Evolutionary conservation across 2,797 vertebrate genomes (phyloP).

Genomic region (Hybognathus amarus): DNA sequence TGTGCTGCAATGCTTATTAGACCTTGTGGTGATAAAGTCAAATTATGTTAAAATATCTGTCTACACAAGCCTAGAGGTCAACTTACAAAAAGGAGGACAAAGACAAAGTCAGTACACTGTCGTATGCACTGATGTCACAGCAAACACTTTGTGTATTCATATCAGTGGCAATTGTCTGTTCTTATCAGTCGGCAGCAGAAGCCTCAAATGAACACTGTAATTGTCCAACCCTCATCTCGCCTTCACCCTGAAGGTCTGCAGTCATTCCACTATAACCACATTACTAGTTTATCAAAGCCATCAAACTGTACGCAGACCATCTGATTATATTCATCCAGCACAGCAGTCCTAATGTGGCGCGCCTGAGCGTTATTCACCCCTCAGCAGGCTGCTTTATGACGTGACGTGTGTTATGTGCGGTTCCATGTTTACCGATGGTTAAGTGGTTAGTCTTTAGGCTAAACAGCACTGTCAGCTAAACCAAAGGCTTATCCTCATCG

Average conservation of each 20-base stretch:
- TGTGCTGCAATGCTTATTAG: neutral
- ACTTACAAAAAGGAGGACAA: conserved; percentile 4
- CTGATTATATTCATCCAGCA: conserved; percentile 28
- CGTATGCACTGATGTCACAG: conserved; percentile 7
- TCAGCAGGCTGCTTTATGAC: neutral
- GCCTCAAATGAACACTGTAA: conserved; percentile 13
- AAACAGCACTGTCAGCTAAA: conserved; percentile 30
- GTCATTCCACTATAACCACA: conserved; percentile 19
- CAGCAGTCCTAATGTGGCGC: conserved; percentile 5
- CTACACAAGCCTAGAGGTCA: conserved; percentile 3
- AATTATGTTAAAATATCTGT: neutral
- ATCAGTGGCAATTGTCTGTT: neutral
- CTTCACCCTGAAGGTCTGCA: neutral
- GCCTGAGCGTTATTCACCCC: neutral
- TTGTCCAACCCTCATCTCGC: neutral
- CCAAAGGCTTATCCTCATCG: conserved; percentile 25
- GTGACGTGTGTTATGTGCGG: conserved; percentile 27
- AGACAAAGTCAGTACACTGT: neutral
- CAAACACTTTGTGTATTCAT: conserved; percentile 3
- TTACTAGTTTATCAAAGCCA: conserved; percentile 25
- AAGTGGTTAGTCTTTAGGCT: conserved; percentile 43
- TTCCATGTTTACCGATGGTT: conserved; percentile 42
- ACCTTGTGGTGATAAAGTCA: neutral
- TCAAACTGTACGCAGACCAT: conserved; percentile 11
- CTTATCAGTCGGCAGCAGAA: conserved; percentile 28